A percentile compares a stretch with the other conserved stretches of the same genome.
Conservation (phyloP, 2,113 vertebrate genomes). For the Camelus bactrianus region DNA sequence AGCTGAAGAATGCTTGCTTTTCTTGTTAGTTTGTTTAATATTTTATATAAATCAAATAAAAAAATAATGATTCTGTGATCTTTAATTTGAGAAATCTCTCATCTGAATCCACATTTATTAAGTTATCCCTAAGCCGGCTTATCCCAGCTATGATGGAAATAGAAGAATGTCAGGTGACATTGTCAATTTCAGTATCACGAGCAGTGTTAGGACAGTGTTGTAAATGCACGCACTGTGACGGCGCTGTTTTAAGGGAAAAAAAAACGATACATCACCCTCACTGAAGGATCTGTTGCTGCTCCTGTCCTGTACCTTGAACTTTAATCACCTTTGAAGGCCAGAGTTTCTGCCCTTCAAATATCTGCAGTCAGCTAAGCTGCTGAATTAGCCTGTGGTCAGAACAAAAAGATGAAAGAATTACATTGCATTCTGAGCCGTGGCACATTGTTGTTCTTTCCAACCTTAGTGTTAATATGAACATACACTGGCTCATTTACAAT, state of each 20-base stretch:
- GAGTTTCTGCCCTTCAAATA: neutral
- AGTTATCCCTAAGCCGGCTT: neutral
- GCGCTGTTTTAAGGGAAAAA: neutral
- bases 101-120: neutral
- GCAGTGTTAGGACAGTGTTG: neutral
- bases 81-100: constrained; percentile 24
- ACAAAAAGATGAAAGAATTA: constrained; percentile 31
- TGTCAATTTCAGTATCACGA: neutral
- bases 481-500: neutral
- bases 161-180: neutral
- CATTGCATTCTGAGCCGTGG: neutral
- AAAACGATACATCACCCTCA: neutral
- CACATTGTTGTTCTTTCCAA: neutral
- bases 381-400: constrained; percentile 47
- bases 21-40: neutral
- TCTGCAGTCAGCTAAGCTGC: neutral
- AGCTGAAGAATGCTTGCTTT: neutral
- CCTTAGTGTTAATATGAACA: neutral
- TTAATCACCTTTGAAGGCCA: constrained; percentile 50
- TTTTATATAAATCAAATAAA: constrained; percentile 31
- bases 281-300: neutral
- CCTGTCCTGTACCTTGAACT: neutral
- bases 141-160: neutral
- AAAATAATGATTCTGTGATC: neutral
- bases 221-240: neutral